Evolutionary conservation across 2,888 invertebrate genomes (phyloP), one percentile per base, ranked within the genome.

Genomic region (Lasioglossum calceatum): DNA sequence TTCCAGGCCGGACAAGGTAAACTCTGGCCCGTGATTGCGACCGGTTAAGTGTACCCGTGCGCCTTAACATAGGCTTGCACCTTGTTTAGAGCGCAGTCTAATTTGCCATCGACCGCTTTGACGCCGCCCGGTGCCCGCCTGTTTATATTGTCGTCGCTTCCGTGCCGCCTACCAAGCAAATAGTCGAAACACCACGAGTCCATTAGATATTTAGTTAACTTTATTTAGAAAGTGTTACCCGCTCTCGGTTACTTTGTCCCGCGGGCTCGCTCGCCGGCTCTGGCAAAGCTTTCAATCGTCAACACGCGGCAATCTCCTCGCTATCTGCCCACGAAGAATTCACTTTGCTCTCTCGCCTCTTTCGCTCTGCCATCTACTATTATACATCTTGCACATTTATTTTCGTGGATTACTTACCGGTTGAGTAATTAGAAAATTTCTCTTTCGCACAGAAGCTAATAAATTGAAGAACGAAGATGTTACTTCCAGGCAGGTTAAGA

Each of bases 101-200:
- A 90, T 90, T 90, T 89, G 85, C 85, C 90, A 85, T 84, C 85
- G 86, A 88, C 82, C 90, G 88, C 86, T 90, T 86, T 90, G 85
- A 81, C 82, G 73, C 80, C 80, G 73, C 71, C 61, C 71, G 39
- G 72, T 67, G 84, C 76, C 82, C 81, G 78, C 84, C 81, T 89
- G 89, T 90, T 90, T 90, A 90, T 86, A 85, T 89, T 88, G 72
- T 79, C 74, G 71, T 76, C 54, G 79, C 82, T 81, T 79, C 74
- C 79, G 64, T 72, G 79, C 80, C 80, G 78, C 83, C 83, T 83
- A 32, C 82, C 77, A 64, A 14, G 32, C 71, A 81, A 80, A 77
- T 75, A 81, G 58, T n/a, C n/a, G 78, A 73, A 72, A 85, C 87
- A 81, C 81, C 36, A 39, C 36, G 36, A 36, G 23, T 36, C 12